Evolutionary conservation across 2,113 vertebrate species (phyloP), one percentile per base, ranked within the genome.

Genomic region (Ancistrus triradiatus): DNA sequence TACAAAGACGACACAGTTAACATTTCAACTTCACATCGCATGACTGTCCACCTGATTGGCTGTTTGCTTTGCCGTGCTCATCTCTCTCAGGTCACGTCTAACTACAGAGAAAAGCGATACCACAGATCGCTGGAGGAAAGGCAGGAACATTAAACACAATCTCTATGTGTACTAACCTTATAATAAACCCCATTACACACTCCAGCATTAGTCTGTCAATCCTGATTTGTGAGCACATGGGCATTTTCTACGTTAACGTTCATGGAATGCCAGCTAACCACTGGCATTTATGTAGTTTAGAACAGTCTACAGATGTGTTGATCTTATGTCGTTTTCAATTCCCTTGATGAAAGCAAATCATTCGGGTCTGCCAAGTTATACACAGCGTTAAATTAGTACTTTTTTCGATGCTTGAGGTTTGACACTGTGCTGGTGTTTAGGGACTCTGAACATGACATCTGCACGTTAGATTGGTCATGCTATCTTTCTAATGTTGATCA

Each of bases 11-110:
- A n/a, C n/a, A n/a, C n/a, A n/a, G n/a, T n/a, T n/a, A n/a, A n/a
- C n/a, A n/a, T n/a, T n/a, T n/a, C n/a, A n/a, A n/a, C n/a, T n/a
- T 17, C 25, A n/a, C 21, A 57, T 57, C 21, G 17, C 8, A 13
- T 25, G 4, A 24, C 8, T n/a, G 6, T 3, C 9, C 9, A 37
- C 6, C 15, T 1, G 0, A 3, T 24, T n/a, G 14, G 24, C 25
- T 1, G 13, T 17, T 10, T 1, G 13, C 9, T 10, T 18, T 17
- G 3, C 19, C 4, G 7, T 19, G 18, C 28, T 5, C 14, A 5
- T 49, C 15, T 40, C 4, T 22, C 48, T 35, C 43, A 69, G 67
- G 67, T 69, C 59, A 62, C 63, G 67, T 59, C 59, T 3, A 70
- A 52, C 6, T 70, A 51, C 68, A 27, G 25, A 63, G 35, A 43